Evolutionary conservation across 2,113 vertebrate species (phyloP).

Genomic region (Sylvilagus bachmani): DNA sequence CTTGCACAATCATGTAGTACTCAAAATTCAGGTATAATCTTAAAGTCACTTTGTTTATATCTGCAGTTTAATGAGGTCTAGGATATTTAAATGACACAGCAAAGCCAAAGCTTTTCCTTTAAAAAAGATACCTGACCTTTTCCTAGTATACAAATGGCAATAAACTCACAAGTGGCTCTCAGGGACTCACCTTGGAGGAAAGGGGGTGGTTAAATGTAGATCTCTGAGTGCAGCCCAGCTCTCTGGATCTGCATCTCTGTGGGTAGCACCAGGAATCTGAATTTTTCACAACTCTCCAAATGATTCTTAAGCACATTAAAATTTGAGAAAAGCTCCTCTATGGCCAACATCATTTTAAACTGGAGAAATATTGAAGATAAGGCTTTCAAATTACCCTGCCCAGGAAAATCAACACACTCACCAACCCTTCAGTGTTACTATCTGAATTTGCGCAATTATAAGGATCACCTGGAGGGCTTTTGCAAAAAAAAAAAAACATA

Average conservation of each 20-base stretch:
- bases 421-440: not conserved
- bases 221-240: not conserved
- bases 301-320: not conserved
- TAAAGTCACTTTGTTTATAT: not conserved
- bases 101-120: not conserved
- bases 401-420: not conserved
- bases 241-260: not conserved
- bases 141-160: not conserved
- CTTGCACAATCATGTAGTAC: not conserved
- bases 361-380: not conserved
- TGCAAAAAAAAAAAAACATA: not conserved
- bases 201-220: not conserved
- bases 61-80: not conserved
- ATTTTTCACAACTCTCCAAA: not conserved
- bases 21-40: not conserved
- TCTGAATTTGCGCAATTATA: not conserved
- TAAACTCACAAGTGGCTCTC: not conserved
- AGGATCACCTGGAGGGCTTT: not conserved
- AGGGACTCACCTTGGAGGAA: not conserved
- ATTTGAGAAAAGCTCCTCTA: not conserved
- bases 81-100: constrained; percentile 3
- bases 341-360: not conserved
- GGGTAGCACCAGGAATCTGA: not conserved
- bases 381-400: not conserved
- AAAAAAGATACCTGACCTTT: not conserved